Evolutionary conservation across 92 coral and sea anemone species (phyloP), one percentile per base, ranked within the genome.

Genomic region (Palythoa caribaeorum): DNA sequence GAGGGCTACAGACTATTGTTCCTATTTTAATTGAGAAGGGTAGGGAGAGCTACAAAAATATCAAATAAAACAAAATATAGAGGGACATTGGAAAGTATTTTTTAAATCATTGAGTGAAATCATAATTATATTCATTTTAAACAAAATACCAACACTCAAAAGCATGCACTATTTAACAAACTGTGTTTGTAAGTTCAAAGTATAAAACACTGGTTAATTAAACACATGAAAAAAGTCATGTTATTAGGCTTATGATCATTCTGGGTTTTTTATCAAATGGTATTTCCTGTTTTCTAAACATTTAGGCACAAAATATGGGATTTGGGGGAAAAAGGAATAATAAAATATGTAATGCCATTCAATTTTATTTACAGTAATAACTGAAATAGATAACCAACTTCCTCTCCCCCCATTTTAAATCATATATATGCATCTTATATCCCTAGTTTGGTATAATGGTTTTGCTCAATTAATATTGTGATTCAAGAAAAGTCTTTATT

Each of bases 161-260:
- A 19, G 70, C 70, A 19, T 62, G 28, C 70, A 62, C 70, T 62
- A 62, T 62, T 62, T 62, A 16, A 62, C 66, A 2, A 57, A 57
- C 69, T 62, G 70, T 62, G 70, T 62, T 62, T 62, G 70, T 62
- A 62, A 57, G 70, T 62, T 62, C 20, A 62, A 62, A 62, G 70
- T 62, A 62, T 62, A 62, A 62, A 62, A 62, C 70, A 62, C 70
- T 62, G 28, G 70, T 62, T 62, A 62, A 62, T 62, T 62, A 62
- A 62, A 62, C 28, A 62, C 70, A 62, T 62, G 35, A 62, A 62
- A 62, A 62, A 62, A 62, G 70, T 62, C 70, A 62, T 62, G 37
- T 62, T 62, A 62, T 62, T 62, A 62, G 70, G 70, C 70, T 62
- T 62, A 62, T 62, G 70, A 62, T 62, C 69, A 62, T 62, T 62